Percentiles rank a stretch among this genome's conserved stretches.
These are phyloP conservation scores for Bemisia tabaci DNA, from an alignment of 1,140 invertebrate genomes.

Conservation along the genomic window DNA sequence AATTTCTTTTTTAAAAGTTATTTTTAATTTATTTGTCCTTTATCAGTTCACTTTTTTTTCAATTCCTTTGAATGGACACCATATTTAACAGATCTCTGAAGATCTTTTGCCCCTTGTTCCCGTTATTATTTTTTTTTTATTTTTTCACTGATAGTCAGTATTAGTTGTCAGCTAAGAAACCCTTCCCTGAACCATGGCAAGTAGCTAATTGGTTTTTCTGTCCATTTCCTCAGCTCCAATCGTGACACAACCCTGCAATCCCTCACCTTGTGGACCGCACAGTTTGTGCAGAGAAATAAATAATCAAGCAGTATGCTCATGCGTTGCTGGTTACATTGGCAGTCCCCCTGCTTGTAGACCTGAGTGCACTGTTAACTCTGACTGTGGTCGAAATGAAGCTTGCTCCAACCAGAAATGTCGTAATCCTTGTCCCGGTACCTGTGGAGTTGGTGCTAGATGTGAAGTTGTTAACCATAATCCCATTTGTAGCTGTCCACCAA, in stretches of 20 bases:
- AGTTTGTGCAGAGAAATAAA: conserved; percentile 46
- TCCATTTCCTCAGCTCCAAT: conserved; percentile 25
- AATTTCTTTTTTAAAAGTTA: no score
- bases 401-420: conserved; percentile 50
- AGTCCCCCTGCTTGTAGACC: conserved; percentile 53
- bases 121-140: no score
- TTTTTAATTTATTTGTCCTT: no score
- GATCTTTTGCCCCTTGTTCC: no score
- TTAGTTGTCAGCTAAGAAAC: no score
- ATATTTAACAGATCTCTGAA: no score
- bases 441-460: conserved; percentile 47
- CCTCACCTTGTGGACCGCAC: conserved; percentile 54
- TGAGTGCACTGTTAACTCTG: conserved; percentile 49
- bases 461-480: conserved; percentile 46
- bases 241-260: conserved; percentile 42
- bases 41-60: no score
- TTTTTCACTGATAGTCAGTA: no score
- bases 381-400: conserved; percentile 43
- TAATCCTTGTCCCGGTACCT: conserved; percentile 57
- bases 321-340: conserved; percentile 45
- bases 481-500: conserved; percentile 47
- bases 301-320: conserved; percentile 42
- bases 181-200: no score
- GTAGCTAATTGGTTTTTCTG: no score
- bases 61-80: no score